These are phyloP conservation scores for Hypomesus transpacificus DNA, from an alignment of 2,113 vertebrate genomes.

Conservation along the genomic window DNA sequence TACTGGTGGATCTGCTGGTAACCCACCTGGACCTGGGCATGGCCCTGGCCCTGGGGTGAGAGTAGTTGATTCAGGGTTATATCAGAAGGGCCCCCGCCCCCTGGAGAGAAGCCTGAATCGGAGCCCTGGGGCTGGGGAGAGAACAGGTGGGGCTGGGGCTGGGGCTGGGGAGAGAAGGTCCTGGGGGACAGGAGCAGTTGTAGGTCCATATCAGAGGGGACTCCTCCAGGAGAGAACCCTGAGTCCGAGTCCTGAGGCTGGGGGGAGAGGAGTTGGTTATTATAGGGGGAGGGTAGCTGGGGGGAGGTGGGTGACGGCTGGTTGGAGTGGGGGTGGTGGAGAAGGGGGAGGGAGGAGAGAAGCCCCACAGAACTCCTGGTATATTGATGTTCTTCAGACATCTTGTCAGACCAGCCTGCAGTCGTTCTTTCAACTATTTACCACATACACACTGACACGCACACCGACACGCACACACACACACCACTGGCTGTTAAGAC, in stretches of 20 bases:
- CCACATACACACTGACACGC: background rate
- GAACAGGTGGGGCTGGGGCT: background rate
- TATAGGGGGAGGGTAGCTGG: too few relatives aligned
- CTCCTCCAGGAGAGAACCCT: background rate
- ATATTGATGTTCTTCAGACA: background rate
- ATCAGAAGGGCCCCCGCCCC: background rate
- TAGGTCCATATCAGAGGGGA: background rate
- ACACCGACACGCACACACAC: background rate
- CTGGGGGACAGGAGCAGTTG: background rate
- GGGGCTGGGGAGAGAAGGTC: background rate
- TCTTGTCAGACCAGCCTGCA: background rate
- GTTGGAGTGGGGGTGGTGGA: background rate
- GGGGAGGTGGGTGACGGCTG: too few relatives aligned
- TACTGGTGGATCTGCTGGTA: background rate
- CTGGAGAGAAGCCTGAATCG: background rate
- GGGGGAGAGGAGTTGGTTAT: background rate
- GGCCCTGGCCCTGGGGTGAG: background rate
- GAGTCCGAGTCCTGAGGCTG: background rate
- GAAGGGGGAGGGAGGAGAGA: background rate
- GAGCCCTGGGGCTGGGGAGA: background rate
- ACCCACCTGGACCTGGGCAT: background rate
- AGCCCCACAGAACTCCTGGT: background rate
- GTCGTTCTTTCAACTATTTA: too few relatives aligned
- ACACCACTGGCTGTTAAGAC: background rate
- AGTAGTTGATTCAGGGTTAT: background rate